Base-by-base conservation (phyloP, 2,113 vertebrate species). In the Lasiurus borealis region DNA sequence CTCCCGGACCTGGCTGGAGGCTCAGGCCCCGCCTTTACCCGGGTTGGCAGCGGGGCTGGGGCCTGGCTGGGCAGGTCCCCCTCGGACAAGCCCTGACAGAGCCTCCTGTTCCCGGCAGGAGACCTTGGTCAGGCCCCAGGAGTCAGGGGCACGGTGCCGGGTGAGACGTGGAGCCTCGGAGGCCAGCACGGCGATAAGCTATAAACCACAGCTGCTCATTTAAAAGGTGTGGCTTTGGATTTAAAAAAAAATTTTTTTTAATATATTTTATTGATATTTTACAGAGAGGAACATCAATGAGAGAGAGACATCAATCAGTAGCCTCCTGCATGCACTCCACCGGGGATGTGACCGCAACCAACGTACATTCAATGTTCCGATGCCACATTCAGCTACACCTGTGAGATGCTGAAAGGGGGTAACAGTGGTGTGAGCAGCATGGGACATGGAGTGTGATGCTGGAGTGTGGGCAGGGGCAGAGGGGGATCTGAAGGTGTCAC, bases 21-120 rank as follows among this genome's bases (percentile, higher is more conserved):
- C 64, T 31, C 15, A 62, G n/a, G n/a, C 85, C 75, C 86, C 92
- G 87, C 95, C 96, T 72, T 14, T 14, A 62, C 84, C 40, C 71
- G 21, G 85, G 68, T 75, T 89, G 95, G 93, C 66, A 59, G 29
- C 34, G 36, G 23, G 44, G 23, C 18, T 34, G 8, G 84, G 59
- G 48, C 3, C 1, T 40, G 50, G 19, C 27, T 9, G 66, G 62
- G 81, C 59, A 46, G 66, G 8, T 19, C 19, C 9, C 18, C 75
- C 25, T 4, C 0, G 59, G 88, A 82, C 72, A 57, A 14, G 85
- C 69, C 34, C 0, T 0, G 59, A 83, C 85, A 59, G 54, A 0
- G 54, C 77, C 71, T 82, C 54, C 81, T 87, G 15, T 52, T 34
- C 48, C 69, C 0, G 0, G 2, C 9, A 8, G 50, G 31, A 44